Conservation (phyloP, 2,797 vertebrate species). For the Lithobates pipiens region DNA sequence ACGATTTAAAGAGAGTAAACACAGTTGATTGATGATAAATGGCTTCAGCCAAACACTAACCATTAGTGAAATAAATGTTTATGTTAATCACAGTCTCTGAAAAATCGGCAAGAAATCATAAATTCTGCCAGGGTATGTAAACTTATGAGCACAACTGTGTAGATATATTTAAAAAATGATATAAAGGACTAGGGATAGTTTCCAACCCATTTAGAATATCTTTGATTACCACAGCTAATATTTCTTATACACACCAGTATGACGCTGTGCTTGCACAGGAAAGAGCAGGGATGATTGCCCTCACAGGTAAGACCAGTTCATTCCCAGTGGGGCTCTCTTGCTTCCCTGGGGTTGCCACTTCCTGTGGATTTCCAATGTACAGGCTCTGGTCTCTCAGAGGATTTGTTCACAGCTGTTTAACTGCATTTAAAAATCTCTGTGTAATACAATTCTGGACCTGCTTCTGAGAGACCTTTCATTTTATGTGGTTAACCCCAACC, state of each 20-base stretch:
- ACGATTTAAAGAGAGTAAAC: too few relatives aligned
- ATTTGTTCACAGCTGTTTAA: conserved; percentile 44
- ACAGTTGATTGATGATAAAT: too few relatives aligned
- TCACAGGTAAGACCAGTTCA: not conserved
- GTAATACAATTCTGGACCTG: conserved; percentile 44
- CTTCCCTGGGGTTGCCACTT: conserved; percentile 29
- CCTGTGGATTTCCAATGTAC: conserved; percentile 28
- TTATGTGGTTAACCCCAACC: conserved; percentile 31
- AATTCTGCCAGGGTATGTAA: too few relatives aligned
- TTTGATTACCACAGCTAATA: not conserved
- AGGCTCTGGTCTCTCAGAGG: conserved; percentile 19
- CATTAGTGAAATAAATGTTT: too few relatives aligned
- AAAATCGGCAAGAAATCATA: too few relatives aligned
- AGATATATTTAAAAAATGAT: too few relatives aligned
- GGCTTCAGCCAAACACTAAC: too few relatives aligned
- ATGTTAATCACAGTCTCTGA: too few relatives aligned
- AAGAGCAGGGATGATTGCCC: not conserved
- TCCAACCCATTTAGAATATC: too few relatives aligned
- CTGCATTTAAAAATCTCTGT: conserved; percentile 21
- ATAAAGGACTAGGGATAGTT: too few relatives aligned
- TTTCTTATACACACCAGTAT: not conserved
- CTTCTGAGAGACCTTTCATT: conserved; percentile 21
- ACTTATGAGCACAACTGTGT: too few relatives aligned
- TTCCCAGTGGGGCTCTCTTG: not conserved
- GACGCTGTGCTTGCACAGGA: not conserved